Base-by-base conservation (phyloP, 2,888 invertebrate genomes). In the Andricus curvator region DNA sequence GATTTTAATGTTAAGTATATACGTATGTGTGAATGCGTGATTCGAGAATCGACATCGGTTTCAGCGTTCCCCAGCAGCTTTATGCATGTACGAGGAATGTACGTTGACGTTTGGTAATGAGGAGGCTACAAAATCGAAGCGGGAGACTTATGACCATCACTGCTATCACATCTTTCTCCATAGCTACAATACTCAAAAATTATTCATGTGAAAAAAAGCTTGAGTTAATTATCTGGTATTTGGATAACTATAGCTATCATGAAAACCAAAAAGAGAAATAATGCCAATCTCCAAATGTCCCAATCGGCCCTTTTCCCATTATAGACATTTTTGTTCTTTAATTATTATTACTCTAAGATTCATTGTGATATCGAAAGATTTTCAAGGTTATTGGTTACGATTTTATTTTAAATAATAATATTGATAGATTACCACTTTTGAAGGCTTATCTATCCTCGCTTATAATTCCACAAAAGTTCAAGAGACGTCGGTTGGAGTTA, bases 21-120 rank as follows among this genome's bases (percentile, higher is more conserved):
- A 70, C 81, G 60, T 64, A 78, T 81, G 81, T 68, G 81, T 80
- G 74, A 82, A 78, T 78, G 77, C 78, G 82, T 79, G 79, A 78
- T 81, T 82, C 68, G 80, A 74, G 81, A 82, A 84, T 82, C 84
- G 84, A 84, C 81, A 48, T 77, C 62, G 81, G 80, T 80, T 83
- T 83, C 82, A 82, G 78, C 82, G 82, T 83, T 83, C 81, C 79
- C 83, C 81, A 80, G 81, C 81, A 77, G 78, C 83, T 83, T 83
- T 82, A 82, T 83, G 79, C 80, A 79, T 78, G 62, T 78, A 79
- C 79, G 37, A 78, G 80, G 76, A 81, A 79, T 37, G 80, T 44
- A 82, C 66, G 77, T 78, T 70, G 77, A 78, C 81, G 33, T 80
- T 80, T 79, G 78, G 83, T 82, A 83, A 83, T 83, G 81, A 81